These are phyloP conservation scores for Akabosia matsudoensis DNA, from an alignment of 1,140 invertebrate species.

Conservation along the genomic window DNA sequence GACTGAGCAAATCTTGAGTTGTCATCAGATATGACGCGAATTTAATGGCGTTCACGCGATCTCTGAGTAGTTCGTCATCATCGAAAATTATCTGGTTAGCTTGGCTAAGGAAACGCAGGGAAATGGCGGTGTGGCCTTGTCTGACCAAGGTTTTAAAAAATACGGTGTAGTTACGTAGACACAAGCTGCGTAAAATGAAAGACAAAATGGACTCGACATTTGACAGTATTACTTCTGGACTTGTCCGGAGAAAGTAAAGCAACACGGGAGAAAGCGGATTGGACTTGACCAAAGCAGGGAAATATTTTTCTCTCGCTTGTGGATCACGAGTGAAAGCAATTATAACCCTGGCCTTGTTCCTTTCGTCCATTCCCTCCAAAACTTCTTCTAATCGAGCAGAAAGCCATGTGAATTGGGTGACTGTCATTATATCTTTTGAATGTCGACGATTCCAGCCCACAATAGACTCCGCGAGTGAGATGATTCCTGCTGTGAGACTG, in stretches of 20 bases:
- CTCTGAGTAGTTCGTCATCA: slow-evolving; percentile 10
- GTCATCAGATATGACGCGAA: background rate
- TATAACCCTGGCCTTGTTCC: slow-evolving; percentile 17
- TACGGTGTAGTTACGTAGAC: background rate
- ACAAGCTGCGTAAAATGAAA: slow-evolving; percentile 9
- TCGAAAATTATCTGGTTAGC: background rate
- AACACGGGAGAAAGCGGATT: slow-evolving; percentile 15
- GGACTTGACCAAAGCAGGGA: slow-evolving; percentile 20
- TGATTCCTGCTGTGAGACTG: slow-evolving; percentile 19
- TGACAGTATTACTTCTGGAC: background rate
- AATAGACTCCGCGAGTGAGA: slow-evolving; percentile 23
- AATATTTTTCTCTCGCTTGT: slow-evolving; percentile 18
- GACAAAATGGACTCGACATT: background rate
- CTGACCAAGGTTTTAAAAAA: background rate
- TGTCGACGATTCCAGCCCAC: slow-evolving; percentile 30
- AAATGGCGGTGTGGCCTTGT: background rate
- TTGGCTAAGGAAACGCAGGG: background rate
- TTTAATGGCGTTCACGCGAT: slow-evolving; percentile 6
- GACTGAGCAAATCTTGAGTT: background rate
- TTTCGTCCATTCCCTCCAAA: slow-evolving; percentile 21
- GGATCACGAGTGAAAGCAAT: slow-evolving; percentile 18
- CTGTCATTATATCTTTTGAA: slow-evolving; percentile 19
- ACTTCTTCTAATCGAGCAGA: background rate
- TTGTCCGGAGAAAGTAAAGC: background rate
- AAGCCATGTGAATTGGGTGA: slow-evolving; percentile 16